A percentile compares a stretch with the other conserved stretches of the same genome.
phyloP scores from a whole-genome alignment of 2,888 invertebrate species.

The Polymixis lichenea region DNA sequence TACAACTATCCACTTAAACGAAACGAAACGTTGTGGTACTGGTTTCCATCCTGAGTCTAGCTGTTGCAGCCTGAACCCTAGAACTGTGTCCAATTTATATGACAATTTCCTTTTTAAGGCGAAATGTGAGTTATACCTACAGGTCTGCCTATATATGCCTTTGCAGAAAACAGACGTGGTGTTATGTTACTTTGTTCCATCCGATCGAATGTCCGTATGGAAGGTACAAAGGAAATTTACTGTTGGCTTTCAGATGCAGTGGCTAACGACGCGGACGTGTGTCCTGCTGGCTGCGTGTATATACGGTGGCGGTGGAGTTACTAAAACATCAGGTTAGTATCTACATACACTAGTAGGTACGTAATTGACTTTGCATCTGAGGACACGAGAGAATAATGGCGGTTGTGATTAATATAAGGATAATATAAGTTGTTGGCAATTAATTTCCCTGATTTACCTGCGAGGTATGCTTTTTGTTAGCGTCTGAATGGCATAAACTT shows the following conservation, averaged over 20 bases:
- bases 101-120: not conserved
- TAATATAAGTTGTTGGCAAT: not conserved
- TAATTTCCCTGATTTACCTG: not conserved
- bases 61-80: not conserved
- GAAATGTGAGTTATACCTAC: not conserved
- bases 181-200: too few relatives aligned
- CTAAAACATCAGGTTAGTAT: slow-evolving; percentile 71
- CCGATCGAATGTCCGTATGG: too few relatives aligned
- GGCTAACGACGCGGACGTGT: slow-evolving; percentile 62
- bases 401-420: not conserved
- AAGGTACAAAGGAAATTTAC: not conserved
- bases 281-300: slow-evolving; percentile 65
- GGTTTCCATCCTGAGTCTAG: not conserved
- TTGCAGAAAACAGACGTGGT: not conserved
- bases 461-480: not conserved
- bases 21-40: not conserved
- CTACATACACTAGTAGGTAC: too few relatives aligned
- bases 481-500: too few relatives aligned
- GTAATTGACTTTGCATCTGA: not conserved
- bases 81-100: too few relatives aligned
- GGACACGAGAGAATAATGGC: too few relatives aligned
- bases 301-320: slow-evolving; percentile 80
- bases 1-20: not conserved
- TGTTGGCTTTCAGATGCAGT: slow-evolving; percentile 74
- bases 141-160: too few relatives aligned